phyloP scores from a whole-genome alignment of 1,140 invertebrate species.

The Diplogasteroides magnus region DNA sequence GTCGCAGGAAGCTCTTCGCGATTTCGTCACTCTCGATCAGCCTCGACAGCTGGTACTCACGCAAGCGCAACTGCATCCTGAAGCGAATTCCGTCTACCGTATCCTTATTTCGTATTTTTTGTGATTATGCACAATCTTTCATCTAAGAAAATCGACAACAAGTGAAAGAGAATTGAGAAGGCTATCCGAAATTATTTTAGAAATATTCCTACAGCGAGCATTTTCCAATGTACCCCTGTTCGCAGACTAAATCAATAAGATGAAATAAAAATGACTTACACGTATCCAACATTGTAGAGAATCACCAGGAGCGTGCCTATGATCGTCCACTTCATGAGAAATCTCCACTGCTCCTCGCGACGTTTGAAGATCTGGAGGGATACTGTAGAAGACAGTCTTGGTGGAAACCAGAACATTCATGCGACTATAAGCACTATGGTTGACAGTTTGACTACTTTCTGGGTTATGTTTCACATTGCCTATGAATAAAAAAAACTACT shows the following conservation, averaged over 20 bases:
- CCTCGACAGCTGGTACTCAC: not conserved
- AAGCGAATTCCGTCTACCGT: not conserved
- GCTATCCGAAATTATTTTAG: too few species aligned
- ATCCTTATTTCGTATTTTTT: not conserved
- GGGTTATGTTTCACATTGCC: too few species aligned
- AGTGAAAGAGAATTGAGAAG: too few species aligned
- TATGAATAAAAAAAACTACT: too few species aligned
- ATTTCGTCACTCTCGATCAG: not conserved
- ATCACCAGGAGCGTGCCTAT: not conserved
- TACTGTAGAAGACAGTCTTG: not conserved
- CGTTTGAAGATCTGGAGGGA: not conserved
- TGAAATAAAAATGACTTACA: not conserved
- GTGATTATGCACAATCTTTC: too few species aligned
- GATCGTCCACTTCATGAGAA: not conserved
- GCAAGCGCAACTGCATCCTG: not conserved
- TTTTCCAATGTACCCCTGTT: too few species aligned
- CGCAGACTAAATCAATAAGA: too few species aligned
- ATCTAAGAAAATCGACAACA: too few species aligned
- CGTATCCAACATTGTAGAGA: not conserved
- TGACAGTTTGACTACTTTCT: too few species aligned
- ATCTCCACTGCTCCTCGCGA: not conserved
- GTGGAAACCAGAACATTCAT: too few species aligned
- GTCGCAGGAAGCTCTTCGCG: not conserved
- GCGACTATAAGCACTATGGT: too few species aligned
- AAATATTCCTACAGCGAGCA: too few species aligned